phyloP scores from a whole-genome alignment of 35 echinoderm and acorn worm genomes.

The Acanthaster planci region DNA sequence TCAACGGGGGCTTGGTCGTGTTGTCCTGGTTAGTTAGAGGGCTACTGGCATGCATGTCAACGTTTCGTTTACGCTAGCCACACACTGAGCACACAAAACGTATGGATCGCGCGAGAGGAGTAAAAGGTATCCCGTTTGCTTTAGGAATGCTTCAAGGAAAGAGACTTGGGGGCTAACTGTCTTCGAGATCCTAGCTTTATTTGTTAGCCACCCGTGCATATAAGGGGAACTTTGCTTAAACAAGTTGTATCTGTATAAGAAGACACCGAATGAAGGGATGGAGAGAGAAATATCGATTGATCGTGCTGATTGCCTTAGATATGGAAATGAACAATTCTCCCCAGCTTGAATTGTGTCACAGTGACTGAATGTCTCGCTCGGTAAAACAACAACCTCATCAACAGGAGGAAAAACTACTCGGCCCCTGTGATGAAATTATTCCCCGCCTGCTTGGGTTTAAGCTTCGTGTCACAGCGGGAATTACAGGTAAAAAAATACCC shows the following conservation, averaged over 20 bases:
- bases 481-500: background rate
- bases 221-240: background rate
- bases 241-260: background rate
- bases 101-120: background rate
- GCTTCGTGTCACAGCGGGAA: background rate
- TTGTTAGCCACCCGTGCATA: background rate
- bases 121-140: background rate
- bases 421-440: background rate
- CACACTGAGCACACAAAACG: constrained; percentile 12
- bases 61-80: constrained; percentile 8
- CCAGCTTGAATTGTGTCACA: background rate
- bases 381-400: background rate
- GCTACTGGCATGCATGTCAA: background rate
- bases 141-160: background rate
- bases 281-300: background rate
- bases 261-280: background rate
- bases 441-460: background rate
- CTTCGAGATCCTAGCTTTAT: background rate
- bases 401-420: background rate
- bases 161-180: background rate
- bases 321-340: background rate
- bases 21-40: background rate
- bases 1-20: background rate
- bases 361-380: background rate
- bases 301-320: background rate